Base-by-base conservation (phyloP, 1,140 invertebrate genomes). In the Solenopsis invicta region DNA sequence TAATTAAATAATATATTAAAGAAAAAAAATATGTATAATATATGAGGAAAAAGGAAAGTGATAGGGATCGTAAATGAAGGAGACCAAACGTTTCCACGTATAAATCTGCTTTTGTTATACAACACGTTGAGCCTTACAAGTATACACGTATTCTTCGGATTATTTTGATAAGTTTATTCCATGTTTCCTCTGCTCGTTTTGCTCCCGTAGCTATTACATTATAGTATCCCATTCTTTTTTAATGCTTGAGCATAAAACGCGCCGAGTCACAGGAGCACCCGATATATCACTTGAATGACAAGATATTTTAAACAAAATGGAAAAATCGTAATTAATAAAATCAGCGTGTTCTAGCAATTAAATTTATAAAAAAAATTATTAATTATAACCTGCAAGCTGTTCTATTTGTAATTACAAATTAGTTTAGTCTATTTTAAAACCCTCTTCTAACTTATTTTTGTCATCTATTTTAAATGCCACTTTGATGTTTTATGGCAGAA, bases 61-160 rank as follows among this genome's bases (percentile, higher is more conserved):
- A 78, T n/a, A 34, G 45, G 29, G 41, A 67, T 52, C 62, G 18
- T n/a, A 85, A 89, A 90, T 84, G 74, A 89, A 91, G 41, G 74
- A 89, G 45, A 67, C 52, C 52, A 37, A 34, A 81, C 86, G 24
- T 54, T 71, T 78, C 86, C 91, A 92, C 89, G 92, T 95, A 95
- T 93, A 95, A 95, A 95, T 91, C 91, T 94, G 93, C 91, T 94
- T 94, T 94, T 94, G 92, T 94, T 93, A 94, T 94, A 94, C 91
- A 94, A 94, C 94, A 94, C 93, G 92, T 94, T 94, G 91, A 94
- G 91, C 93, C 91, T 94, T 94, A 93, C 62, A 87, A 88, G 91
- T 95, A 94, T 93, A 94, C 92, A 94, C 80, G 91, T 92, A 94
- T 91, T 93, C 77, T 90, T 91, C 71, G 61, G 74, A 88, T 77